Evolutionary conservation across 2,797 vertebrate genomes (phyloP).

Genomic region (Gorsachius magnificus): DNA sequence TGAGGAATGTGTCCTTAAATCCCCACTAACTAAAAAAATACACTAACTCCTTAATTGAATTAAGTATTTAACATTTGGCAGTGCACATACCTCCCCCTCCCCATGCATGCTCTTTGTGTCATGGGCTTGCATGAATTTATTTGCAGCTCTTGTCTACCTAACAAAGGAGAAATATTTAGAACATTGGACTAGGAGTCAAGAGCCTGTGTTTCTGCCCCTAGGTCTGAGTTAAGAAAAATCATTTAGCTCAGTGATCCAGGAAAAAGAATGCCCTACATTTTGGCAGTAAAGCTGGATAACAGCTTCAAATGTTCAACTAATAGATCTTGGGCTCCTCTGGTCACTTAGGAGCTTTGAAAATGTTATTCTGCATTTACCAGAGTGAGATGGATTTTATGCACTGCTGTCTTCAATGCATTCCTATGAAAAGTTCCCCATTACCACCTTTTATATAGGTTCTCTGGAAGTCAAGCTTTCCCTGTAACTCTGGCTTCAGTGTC

Average conservation of each 20-base stretch:
- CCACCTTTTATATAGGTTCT: not conserved
- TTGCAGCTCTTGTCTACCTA: not conserved
- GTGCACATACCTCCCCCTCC: not conserved
- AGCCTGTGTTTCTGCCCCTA: conserved; percentile 23
- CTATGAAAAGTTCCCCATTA: not conserved
- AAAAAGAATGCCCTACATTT: conserved; percentile 55
- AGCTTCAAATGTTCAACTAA: not conserved
- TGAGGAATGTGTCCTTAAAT: not conserved
- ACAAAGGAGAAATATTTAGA: conserved; percentile 16
- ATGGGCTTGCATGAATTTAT: not conserved
- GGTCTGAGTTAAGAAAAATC: conserved; percentile 38
- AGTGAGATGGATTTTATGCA: not conserved
- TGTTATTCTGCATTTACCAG: not conserved
- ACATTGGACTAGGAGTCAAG: not conserved
- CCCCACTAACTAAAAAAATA: not conserved
- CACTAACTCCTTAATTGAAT: not conserved
- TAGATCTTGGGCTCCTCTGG: not conserved
- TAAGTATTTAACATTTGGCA: not conserved
- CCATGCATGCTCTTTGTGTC: not conserved
- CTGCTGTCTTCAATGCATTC: not conserved
- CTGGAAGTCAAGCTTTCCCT: not conserved
- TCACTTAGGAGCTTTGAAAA: not conserved
- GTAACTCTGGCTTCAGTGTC: not conserved
- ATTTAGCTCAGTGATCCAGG: conserved; percentile 53
- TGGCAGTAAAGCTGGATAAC: conserved; percentile 14